Conservation (phyloP, 2,888 invertebrate species). For the Platycheirus albimanus region DNA sequence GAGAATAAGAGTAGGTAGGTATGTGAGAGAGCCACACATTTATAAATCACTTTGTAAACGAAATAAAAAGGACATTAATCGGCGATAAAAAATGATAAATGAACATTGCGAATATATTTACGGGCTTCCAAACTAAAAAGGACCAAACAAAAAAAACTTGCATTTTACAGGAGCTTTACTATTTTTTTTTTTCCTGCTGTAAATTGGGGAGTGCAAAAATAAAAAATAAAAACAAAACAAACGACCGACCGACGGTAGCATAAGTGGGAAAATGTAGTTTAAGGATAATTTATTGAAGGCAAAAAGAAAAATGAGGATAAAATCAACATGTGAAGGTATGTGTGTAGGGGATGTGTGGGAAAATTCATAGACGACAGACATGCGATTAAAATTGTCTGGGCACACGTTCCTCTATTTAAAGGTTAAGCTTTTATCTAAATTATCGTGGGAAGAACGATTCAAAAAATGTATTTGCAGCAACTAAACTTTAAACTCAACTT, state of each 20-base stretch:
- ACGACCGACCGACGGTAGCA: constrained; percentile 15
- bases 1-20: neutral
- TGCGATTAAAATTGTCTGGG: constrained; percentile 49
- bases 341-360: constrained; percentile 11
- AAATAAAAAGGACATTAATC: constrained; percentile 73
- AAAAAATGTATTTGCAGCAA: too few relatives aligned
- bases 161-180: constrained; percentile 5
- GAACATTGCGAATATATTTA: constrained; percentile 67
- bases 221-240: constrained; percentile 7
- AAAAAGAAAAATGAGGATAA: constrained; percentile 24
- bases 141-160: neutral
- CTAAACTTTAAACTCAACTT: too few relatives aligned
- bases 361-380: constrained; percentile 47
- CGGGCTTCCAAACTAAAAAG: constrained; percentile 55
- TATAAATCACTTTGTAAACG: constrained; percentile 70
- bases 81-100: constrained; percentile 74
- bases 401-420: constrained; percentile 7
- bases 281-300: constrained; percentile 56
- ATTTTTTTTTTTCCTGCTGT: constrained; percentile 50
- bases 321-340: constrained; percentile 20
- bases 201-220: constrained; percentile 33
- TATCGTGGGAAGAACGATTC: constrained; percentile 9
- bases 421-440: constrained; percentile 24
- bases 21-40: constrained; percentile 18
- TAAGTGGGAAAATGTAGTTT: constrained; percentile 55